A percentile compares a stretch with the other conserved stretches of the same genome.
Evolutionary conservation across 2,113 vertebrate species (phyloP).

Genomic region (Sapajus apella): DNA sequence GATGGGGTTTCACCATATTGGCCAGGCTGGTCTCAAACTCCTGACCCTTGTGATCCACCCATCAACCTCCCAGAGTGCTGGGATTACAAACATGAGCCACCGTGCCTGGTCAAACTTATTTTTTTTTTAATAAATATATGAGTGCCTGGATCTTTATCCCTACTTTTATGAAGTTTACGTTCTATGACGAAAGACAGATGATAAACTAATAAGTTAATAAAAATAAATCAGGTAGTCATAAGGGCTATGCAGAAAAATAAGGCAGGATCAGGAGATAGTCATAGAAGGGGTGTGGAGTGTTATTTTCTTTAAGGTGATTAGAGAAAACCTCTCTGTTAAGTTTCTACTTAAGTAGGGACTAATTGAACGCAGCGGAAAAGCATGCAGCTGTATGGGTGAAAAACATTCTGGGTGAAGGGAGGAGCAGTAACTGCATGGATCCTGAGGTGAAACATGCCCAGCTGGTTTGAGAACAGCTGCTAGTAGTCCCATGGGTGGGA

Average conservation of each 20-base stretch:
- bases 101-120: neutral
- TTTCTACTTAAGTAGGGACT: neutral
- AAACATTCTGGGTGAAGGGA: neutral
- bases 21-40: no score
- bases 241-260: neutral
- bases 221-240: neutral
- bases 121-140: neutral
- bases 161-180: neutral
- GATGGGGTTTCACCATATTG: no score
- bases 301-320: neutral
- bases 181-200: conserved; percentile 6
- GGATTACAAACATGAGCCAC: no score
- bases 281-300: neutral
- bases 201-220: neutral
- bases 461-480: neutral
- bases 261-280: neutral
- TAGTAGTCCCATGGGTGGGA: no score
- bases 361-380: neutral
- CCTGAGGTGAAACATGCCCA: neutral
- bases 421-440: neutral
- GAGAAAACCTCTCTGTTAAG: neutral
- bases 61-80: no score
- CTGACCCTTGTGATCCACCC: no score
- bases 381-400: neutral
- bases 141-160: neutral